Evolutionary conservation across 1,140 invertebrate genomes (phyloP).

Genomic region (Drosophila seguyi): DNA sequence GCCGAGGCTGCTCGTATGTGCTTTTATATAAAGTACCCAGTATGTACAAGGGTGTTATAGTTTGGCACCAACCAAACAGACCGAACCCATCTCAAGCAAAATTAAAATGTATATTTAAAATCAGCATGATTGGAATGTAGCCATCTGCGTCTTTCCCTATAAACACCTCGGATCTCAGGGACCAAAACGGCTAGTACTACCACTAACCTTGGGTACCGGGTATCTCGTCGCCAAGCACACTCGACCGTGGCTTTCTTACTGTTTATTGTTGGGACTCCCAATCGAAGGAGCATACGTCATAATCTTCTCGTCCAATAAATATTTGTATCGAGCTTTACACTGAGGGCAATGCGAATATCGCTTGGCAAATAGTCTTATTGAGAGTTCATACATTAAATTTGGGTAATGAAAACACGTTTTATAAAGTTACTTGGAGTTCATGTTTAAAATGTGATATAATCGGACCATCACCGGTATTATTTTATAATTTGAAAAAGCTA

Average conservation of each 20-base stretch:
- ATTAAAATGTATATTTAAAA: neutral
- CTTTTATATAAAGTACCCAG: neutral
- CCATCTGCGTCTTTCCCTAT: neutral
- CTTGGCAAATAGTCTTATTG: neutral
- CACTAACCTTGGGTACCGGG: neutral
- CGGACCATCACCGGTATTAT: too few species aligned
- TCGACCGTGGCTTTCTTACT: neutral
- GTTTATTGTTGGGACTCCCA: slow-evolving; percentile 55
- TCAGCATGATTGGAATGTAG: neutral
- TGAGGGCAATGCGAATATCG: neutral
- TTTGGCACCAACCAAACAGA: neutral
- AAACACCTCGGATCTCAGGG: neutral
- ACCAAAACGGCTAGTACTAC: neutral
- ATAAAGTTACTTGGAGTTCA: neutral
- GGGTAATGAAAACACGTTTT: neutral
- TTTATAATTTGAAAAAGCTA: too few species aligned
- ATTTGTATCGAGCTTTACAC: slow-evolving; percentile 5
- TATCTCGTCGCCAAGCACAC: neutral
- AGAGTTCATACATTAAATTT: neutral
- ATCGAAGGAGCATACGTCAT: slow-evolving; percentile 28
- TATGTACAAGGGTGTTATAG: too few species aligned
- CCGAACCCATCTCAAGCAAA: neutral
- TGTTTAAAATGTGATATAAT: too few species aligned
- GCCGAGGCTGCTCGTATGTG: slow-evolving; percentile 16
- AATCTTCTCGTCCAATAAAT: neutral